These are phyloP conservation scores for Brachynemurus nebulosus DNA, from an alignment of 2,888 invertebrate species.

Conservation along the genomic window DNA sequence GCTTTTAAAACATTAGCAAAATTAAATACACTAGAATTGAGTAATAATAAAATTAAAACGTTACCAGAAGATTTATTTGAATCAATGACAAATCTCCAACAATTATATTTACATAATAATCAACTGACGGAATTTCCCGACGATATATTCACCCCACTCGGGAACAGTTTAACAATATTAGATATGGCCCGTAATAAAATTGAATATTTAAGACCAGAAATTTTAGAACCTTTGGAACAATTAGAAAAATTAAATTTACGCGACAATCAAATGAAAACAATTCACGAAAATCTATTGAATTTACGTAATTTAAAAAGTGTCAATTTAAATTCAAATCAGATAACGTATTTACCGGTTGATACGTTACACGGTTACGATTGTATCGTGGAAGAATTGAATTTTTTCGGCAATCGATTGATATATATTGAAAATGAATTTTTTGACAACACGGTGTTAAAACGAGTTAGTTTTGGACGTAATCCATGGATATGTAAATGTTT, in stretches of 20 bases:
- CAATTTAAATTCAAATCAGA: neutral
- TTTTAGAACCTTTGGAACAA: conserved; percentile 17
- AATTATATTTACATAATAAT: conserved; percentile 17
- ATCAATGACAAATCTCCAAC: conserved; percentile 14
- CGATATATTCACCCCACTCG: conserved; percentile 12
- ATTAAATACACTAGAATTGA: neutral
- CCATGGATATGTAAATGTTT: neutral
- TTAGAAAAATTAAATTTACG: conserved; percentile 19
- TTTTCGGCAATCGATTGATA: neutral
- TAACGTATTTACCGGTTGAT: neutral
- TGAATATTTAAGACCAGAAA: conserved; percentile 16
- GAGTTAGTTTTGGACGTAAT: conserved; percentile 3
- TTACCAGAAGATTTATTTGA: neutral
- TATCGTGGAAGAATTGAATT: neutral
- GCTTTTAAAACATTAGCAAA: neutral
- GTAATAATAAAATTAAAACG: neutral
- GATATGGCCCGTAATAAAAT: conserved; percentile 19
- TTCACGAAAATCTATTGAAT: neutral
- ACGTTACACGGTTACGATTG: neutral
- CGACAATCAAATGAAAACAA: conserved; percentile 17
- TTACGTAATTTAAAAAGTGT: neutral
- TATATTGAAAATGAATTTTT: neutral
- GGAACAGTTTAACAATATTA: conserved; percentile 10
- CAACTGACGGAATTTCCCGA: conserved; percentile 17
- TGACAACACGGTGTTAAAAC: neutral